A percentile compares a stretch with the other conserved stretches of the same genome.
Conservation (phyloP, 2,797 vertebrate species). For the Hippocampus kuda region DNA sequence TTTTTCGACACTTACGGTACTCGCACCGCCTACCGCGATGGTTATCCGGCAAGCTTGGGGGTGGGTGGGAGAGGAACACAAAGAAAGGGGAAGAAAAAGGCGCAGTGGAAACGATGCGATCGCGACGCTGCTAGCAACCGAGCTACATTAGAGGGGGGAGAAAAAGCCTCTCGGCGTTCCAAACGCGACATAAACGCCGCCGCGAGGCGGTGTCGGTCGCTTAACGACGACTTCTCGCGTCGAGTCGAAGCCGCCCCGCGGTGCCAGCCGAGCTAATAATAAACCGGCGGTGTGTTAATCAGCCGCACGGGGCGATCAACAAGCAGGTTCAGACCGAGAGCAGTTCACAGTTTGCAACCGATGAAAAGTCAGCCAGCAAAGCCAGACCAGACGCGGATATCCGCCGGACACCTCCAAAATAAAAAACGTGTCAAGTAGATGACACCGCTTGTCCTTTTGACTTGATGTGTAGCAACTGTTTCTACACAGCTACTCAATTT, state of each 20-base stretch:
- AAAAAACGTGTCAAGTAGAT: conserved; percentile 12
- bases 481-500: background rate
- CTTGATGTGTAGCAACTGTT: background rate
- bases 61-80: conserved; percentile 13
- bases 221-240: background rate
- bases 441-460: background rate
- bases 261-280: conserved; percentile 18
- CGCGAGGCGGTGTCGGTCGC: conserved; percentile 2
- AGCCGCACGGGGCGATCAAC: conserved; percentile 31
- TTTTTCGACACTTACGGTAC: conserved; percentile 6
- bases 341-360: conserved; percentile 8
- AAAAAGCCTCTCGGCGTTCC: conserved; percentile 11
- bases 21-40: background rate
- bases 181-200: conserved; percentile 5
- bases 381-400: conserved; percentile 39
- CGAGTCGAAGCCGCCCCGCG: conserved; percentile 5
- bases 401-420: conserved; percentile 44
- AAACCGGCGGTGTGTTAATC: conserved; percentile 35
- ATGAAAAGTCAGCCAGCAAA: conserved; percentile 18
- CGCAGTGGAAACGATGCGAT: conserved; percentile 15
- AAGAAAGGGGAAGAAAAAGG: conserved; percentile 3
- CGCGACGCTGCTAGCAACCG: conserved; percentile 42
- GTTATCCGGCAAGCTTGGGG: conserved; percentile 6
- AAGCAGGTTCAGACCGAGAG: conserved; percentile 31
- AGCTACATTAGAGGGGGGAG: conserved; percentile 40